phyloP scores from a whole-genome alignment of 2,113 vertebrate species.

The Pterocles orientalis region DNA sequence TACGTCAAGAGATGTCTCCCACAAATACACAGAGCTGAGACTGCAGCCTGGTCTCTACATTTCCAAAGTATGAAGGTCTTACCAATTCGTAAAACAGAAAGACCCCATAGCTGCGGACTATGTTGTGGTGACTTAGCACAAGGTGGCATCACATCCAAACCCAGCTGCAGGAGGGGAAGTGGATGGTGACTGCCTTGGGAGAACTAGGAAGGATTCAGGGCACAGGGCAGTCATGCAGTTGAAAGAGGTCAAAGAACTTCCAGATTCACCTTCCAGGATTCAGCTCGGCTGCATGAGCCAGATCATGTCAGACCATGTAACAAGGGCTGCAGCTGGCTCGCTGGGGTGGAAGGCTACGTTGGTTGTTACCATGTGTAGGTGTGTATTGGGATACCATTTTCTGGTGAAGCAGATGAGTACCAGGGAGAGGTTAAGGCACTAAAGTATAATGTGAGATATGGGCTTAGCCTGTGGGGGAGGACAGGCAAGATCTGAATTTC shows the following conservation, averaged over 20 bases:
- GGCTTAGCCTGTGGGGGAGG: not conserved
- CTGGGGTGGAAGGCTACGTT: not conserved
- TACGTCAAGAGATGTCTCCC: not conserved
- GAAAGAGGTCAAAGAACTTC: not conserved
- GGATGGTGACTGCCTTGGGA: not conserved
- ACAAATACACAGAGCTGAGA: not conserved
- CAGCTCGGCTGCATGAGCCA: not conserved
- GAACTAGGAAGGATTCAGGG: not conserved
- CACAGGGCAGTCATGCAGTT: not conserved
- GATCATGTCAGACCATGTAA: not conserved
- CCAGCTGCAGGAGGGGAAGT: not conserved
- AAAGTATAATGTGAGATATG: fast-evolving
- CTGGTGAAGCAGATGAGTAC: not conserved
- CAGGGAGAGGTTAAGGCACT: not conserved
- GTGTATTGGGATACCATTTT: not conserved
- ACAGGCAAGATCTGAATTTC: not conserved
- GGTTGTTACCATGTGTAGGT: not conserved
- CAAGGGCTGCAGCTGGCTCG: not conserved
- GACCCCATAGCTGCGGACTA: not conserved
- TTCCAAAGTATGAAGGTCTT: not conserved
- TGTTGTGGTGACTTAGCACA: not conserved
- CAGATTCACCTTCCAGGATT: not conserved
- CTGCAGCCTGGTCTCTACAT: not conserved
- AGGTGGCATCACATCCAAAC: not conserved
- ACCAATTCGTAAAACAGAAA: not conserved